Conservation (phyloP, 2,797 vertebrate species). For the Monodelphis domestica region DNA sequence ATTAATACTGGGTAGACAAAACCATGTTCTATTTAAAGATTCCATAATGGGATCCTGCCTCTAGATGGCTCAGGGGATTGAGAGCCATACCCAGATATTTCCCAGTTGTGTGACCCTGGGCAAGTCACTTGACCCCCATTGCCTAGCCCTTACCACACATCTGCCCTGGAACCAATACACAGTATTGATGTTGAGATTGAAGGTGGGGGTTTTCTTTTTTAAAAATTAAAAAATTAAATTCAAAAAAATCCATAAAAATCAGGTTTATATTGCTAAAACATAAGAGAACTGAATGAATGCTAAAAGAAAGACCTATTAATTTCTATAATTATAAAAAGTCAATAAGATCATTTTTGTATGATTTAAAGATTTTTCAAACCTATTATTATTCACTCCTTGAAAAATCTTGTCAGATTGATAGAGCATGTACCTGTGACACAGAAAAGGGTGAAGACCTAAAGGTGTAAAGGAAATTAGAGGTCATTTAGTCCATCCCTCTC, state of each 20-base stretch:
- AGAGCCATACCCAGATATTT: too few relatives aligned
- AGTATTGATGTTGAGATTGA: too few relatives aligned
- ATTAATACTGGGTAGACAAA: neutral
- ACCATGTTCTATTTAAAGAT: neutral
- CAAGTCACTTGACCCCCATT: too few relatives aligned
- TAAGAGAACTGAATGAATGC: conserved; percentile 26
- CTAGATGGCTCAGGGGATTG: too few relatives aligned
- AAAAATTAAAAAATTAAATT: too few relatives aligned
- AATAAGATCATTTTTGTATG: neutral
- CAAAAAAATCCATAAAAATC: neutral
- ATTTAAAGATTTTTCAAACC: conserved; percentile 19
- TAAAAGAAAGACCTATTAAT: conserved; percentile 13
- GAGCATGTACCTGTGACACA: neutral
- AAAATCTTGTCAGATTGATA: neutral
- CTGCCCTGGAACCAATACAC: too few relatives aligned
- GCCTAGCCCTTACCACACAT: too few relatives aligned
- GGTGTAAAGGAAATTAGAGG: neutral
- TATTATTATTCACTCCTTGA: conserved; percentile 41
- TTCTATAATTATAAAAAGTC: neutral
- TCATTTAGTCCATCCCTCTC: neutral
- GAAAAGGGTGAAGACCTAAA: neutral
- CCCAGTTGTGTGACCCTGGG: too few relatives aligned
- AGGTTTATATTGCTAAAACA: neutral
- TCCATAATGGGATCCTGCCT: too few relatives aligned
- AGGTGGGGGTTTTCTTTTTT: too few relatives aligned